phyloP scores from a whole-genome alignment of 2,888 invertebrate genomes.

The Koerneria pararmatus region DNA sequence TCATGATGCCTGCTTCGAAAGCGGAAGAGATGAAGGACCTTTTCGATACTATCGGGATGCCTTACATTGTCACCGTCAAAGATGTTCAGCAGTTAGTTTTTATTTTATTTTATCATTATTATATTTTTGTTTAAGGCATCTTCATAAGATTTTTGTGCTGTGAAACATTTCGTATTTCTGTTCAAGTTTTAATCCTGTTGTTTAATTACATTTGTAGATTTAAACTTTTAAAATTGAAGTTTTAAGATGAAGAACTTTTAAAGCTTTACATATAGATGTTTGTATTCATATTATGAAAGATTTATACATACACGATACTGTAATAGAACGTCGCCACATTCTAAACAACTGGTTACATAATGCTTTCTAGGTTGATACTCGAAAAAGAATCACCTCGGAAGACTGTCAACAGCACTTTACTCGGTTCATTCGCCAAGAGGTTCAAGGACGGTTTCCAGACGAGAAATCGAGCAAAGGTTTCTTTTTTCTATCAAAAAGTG shows the following conservation, averaged over 20 bases:
- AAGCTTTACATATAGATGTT: no score
- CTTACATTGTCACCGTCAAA: constrained; percentile 70
- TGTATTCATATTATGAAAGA: no score
- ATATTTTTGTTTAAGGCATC: neutral
- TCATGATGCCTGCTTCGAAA: constrained; percentile 69
- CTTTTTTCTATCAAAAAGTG: neutral
- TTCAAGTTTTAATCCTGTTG: no score
- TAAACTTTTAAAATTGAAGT: no score
- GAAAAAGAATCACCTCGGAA: constrained; percentile 40
- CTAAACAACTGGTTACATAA: neutral
- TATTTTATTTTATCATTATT: neutral
- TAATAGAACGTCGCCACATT: no score
- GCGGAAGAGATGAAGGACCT: constrained; percentile 21
- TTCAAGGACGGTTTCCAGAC: constrained; percentile 34
- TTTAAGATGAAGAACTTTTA: no score
- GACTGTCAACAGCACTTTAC: constrained; percentile 17
- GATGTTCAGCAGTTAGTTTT: constrained; percentile 68
- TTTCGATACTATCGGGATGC: constrained; percentile 67
- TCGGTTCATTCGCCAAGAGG: constrained; percentile 31
- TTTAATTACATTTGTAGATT: no score
- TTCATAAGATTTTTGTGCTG: neutral
- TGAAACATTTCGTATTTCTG: no score
- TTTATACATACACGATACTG: no score
- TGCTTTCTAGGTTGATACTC: constrained; percentile 43
- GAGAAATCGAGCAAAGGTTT: constrained; percentile 32